phyloP scores from a whole-genome alignment of 1,140 invertebrate genomes.

The Drosophila ananassae region DNA sequence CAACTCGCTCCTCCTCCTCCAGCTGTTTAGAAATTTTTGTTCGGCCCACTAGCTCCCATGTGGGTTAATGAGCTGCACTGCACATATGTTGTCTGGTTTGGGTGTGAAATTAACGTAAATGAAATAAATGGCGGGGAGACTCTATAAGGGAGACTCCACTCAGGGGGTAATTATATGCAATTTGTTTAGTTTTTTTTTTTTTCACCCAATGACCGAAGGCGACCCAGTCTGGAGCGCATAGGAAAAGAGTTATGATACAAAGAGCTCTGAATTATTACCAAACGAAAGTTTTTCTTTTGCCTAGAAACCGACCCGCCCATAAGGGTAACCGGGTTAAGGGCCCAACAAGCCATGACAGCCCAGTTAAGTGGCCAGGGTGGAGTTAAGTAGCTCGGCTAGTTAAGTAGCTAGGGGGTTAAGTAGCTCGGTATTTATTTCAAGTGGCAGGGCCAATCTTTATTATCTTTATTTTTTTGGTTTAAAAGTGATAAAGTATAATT shows the following conservation, averaged over 20 bases:
- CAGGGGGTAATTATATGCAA: constrained; percentile 51
- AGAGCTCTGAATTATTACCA: constrained; percentile 39
- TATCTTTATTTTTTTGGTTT: neutral
- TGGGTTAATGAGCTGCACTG: constrained; percentile 45
- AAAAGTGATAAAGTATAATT: neutral
- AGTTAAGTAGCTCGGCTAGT: constrained; percentile 36
- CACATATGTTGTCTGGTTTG: constrained; percentile 26
- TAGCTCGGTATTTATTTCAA: constrained; percentile 23
- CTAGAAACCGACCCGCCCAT: neutral
- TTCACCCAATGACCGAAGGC: constrained; percentile 37
- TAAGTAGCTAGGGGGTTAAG: constrained; percentile 41
- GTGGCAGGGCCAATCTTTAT: constrained; percentile 5
- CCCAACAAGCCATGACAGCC: constrained; percentile 44
- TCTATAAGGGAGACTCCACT: constrained; percentile 23
- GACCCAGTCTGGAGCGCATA: constrained; percentile 34
- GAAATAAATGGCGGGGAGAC: constrained; percentile 34
- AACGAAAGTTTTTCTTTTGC: constrained; percentile 30
- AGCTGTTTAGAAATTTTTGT: neutral
- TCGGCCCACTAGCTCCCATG: constrained; percentile 33
- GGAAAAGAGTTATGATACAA: constrained; percentile 27
- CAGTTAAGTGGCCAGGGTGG: constrained; percentile 38
- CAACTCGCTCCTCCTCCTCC: neutral
- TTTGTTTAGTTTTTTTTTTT: constrained; percentile 21
- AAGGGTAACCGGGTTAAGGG: constrained; percentile 37
- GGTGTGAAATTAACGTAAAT: constrained; percentile 49